Evolutionary conservation across 2,888 invertebrate genomes (phyloP), one percentile per base, ranked within the genome.

Genomic region (Spialia ferax): DNA sequence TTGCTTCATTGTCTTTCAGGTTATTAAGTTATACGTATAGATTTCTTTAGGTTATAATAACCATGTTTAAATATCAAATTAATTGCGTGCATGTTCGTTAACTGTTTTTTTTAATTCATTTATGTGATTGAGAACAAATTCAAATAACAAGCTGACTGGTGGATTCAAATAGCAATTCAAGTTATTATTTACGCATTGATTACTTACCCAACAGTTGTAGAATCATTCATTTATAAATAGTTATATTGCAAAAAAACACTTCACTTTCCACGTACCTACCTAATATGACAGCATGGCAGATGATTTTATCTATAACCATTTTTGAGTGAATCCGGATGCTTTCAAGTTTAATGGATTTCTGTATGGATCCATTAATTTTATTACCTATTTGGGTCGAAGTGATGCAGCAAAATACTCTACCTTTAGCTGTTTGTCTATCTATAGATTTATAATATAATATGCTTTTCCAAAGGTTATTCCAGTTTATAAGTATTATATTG

Each of bases 311-410:
- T 20, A 20, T 4, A 50, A 20, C 5, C 11, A 55, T 13, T 55
- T 55, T 55, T 32, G 18, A 55, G 32, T 32, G 11, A 32, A 32
- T 55, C 57, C 57, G 13, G 32, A 56, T 56, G 56, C 76, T 75
- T 73, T 72, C 71, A 52, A 65, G 75, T 72, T 78, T 87, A 86
- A 86, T 87, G 85, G 86, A 85, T 81, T 75, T 77, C 79, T 79
- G 77, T 82, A 80, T 79, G 81, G 79, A 74, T 72, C 80, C 87
- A 88, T 87, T 85, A 86, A 87, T 87, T 85, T 86, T 84, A 84
- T 85, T 88, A 38, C 13, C 5, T 38, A 86, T 86, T 84, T 78
- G 52, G 77, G 78, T 80, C 75, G 79, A 85, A 78, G 8, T 35
- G 56, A 56, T 32, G 18, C 1, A 56, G 56, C 56, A 56, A 11